phyloP scores from a whole-genome alignment of 2,113 vertebrate species.

The Heteronetta atricapilla region DNA sequence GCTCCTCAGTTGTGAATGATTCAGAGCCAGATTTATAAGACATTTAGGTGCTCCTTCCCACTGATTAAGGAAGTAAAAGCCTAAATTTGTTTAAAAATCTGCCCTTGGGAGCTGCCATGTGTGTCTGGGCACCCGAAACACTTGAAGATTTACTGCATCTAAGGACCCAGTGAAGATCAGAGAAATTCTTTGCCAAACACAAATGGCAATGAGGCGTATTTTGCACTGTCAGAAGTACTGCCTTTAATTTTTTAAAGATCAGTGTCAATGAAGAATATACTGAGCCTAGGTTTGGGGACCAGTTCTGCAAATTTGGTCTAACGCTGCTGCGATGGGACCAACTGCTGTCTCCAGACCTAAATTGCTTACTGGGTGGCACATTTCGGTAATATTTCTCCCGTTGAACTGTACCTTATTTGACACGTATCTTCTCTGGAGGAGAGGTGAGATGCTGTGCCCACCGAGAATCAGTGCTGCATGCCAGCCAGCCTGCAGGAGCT shows the following conservation, averaged over 20 bases:
- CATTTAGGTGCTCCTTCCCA: constrained; percentile 32
- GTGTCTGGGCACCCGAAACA: background rate
- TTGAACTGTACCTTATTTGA: background rate
- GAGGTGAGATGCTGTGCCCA: background rate
- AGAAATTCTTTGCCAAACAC: constrained; percentile 25
- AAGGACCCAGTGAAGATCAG: background rate
- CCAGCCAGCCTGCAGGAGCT: background rate
- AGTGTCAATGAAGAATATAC: background rate
- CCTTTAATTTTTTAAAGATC: constrained; percentile 9
- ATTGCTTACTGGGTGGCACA: background rate
- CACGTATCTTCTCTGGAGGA: background rate
- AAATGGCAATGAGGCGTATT: constrained; percentile 15
- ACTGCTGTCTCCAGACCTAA: background rate
- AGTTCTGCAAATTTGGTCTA: background rate
- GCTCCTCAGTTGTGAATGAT: background rate
- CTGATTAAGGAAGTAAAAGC: constrained; percentile 44
- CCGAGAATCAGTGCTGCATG: background rate
- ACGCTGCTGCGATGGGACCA: background rate
- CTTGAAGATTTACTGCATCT: background rate
- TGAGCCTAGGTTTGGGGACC: background rate
- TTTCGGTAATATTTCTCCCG: background rate
- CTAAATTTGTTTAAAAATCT: constrained; percentile 32
- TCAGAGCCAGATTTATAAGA: constrained; percentile 42
- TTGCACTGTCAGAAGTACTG: background rate
- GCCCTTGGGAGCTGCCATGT: background rate